phyloP scores from a whole-genome alignment of 2,797 vertebrate species.

The Artibeus lituratus region DNA sequence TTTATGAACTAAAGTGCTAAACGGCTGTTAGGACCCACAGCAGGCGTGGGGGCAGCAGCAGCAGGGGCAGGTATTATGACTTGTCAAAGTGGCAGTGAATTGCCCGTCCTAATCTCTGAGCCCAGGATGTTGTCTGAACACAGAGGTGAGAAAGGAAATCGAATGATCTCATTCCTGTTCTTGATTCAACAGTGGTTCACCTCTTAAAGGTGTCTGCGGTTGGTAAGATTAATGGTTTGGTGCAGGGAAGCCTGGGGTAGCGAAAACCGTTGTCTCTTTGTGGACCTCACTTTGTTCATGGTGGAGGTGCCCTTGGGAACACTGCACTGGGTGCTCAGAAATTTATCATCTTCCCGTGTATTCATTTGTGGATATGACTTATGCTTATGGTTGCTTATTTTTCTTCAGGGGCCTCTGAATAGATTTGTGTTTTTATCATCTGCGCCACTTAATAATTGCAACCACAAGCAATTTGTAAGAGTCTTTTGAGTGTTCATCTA shows the following conservation, averaged over 20 bases:
- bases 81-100: background rate
- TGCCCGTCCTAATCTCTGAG: background rate
- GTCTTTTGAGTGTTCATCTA: background rate
- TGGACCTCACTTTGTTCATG: background rate
- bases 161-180: background rate
- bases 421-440: background rate
- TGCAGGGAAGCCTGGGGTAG: background rate
- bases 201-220: background rate
- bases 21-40: background rate
- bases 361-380: conserved; percentile 2
- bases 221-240: background rate
- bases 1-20: background rate
- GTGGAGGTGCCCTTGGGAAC: background rate
- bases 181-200: background rate
- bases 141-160: background rate
- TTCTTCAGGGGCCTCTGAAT: background rate
- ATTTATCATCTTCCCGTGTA: background rate
- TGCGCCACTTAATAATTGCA: background rate
- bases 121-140: background rate
- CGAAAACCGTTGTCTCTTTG: background rate
- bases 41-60: background rate
- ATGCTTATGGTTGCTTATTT: background rate
- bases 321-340: background rate
- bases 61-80: background rate
- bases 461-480: background rate